These are phyloP conservation scores for Linurgus olivaceus DNA, from an alignment of 2,797 vertebrate genomes.

Conservation along the genomic window DNA sequence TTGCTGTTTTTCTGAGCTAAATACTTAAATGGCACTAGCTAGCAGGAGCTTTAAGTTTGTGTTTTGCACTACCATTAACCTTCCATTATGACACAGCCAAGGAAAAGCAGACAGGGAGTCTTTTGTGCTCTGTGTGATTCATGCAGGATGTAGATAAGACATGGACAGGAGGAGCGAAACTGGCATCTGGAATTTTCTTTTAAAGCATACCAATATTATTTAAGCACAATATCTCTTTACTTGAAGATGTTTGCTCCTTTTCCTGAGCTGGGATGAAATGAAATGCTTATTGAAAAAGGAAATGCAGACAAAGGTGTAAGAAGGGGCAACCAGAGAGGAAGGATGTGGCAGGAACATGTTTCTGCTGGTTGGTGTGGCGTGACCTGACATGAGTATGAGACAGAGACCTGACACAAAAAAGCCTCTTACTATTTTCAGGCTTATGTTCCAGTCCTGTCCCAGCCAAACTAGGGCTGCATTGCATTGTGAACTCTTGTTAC, in stretches of 20 bases:
- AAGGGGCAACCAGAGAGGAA: not conserved
- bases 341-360: not conserved
- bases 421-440: not conserved
- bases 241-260: not conserved
- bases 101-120: not conserved
- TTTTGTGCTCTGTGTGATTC: conserved; percentile 30
- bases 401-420: not conserved
- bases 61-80: not conserved
- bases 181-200: conserved; percentile 9
- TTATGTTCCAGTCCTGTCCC: not conserved
- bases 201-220: not conserved
- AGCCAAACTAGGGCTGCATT: not conserved
- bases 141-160: conserved; percentile 7
- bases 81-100: conserved; percentile 1
- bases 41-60: not conserved
- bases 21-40: not conserved
- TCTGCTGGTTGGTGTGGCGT: rapidly evolving
- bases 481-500: not conserved
- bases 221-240: not conserved
- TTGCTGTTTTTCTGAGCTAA: not conserved
- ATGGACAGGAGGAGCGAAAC: not conserved
- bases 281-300: not conserved
- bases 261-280: not conserved
- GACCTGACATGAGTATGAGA: not conserved
- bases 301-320: not conserved